Evolutionary conservation across 2,888 invertebrate genomes (phyloP).

Genomic region (Eilema caniola): DNA sequence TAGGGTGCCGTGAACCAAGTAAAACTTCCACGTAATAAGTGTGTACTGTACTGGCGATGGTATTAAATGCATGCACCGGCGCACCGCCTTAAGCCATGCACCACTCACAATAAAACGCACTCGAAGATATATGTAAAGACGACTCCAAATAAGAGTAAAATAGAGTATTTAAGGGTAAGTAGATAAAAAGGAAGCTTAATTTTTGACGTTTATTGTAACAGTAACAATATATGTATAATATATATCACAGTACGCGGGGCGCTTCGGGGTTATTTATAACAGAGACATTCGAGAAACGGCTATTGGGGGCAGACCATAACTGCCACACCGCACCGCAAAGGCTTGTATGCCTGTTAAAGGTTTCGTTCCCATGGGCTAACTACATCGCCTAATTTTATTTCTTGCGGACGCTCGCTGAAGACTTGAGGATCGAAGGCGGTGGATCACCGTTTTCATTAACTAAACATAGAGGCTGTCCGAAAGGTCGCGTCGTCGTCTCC

Average conservation of each 20-base stretch:
- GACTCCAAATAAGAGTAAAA: conserved; percentile 67
- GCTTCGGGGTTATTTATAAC: conserved; percentile 80
- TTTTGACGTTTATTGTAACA: conserved; percentile 85
- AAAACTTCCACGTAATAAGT: conserved; percentile 51
- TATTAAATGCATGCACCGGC: conserved; percentile 77
- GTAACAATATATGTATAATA: conserved; percentile 76
- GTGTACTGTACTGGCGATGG: conserved; percentile 66
- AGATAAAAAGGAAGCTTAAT: conserved; percentile 68
- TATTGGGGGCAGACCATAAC: conserved; percentile 63
- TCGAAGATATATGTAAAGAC: conserved; percentile 64
- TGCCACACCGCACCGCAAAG: conserved; percentile 73
- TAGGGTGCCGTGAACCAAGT: conserved; percentile 65
- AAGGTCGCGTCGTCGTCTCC: conserved; percentile 89
- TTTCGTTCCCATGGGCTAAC: conserved; percentile 62
- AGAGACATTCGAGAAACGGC: conserved; percentile 72
- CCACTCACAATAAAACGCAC: conserved; percentile 78
- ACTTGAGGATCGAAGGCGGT: conserved; percentile 84
- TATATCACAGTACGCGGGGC: conserved; percentile 87
- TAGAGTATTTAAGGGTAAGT: conserved; percentile 71
- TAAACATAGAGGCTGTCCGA: conserved; percentile 93
- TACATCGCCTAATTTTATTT: conserved; percentile 71
- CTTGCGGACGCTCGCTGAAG: conserved; percentile 84
- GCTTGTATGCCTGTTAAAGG: conserved; percentile 67
- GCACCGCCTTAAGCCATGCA: conserved; percentile 83
- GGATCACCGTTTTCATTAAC: conserved; percentile 86